These are phyloP conservation scores for Xylota sylvarum DNA, from an alignment of 2,888 invertebrate genomes.

Conservation along the genomic window DNA sequence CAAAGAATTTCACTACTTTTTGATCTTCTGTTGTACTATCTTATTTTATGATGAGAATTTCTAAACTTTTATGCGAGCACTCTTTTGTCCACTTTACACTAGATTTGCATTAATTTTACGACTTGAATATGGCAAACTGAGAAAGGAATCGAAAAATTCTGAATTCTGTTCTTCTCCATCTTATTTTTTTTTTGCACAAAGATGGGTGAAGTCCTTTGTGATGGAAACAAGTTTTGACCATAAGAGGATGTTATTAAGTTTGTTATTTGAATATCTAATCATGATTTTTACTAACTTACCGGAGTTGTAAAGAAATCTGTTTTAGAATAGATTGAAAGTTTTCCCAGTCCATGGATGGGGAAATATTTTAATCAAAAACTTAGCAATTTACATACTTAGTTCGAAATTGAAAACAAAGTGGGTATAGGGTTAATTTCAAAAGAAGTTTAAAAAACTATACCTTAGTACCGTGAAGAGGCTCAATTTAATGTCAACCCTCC, in stretches of 20 bases:
- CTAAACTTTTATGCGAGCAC: conserved; percentile 44
- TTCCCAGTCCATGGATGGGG: neutral
- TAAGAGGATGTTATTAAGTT: conserved; percentile 2
- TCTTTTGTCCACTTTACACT: conserved; percentile 65
- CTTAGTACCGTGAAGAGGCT: too few species aligned
- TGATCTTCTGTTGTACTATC: conserved; percentile 47
- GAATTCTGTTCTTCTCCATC: neutral
- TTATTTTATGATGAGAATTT: conserved; percentile 49
- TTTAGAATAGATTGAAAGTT: neutral
- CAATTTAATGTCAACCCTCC: too few species aligned
- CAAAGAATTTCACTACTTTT: conserved; percentile 34
- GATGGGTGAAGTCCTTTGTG: neutral
- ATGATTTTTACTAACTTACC: neutral
- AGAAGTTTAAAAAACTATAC: too few species aligned
- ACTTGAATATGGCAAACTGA: conserved; percentile 50
- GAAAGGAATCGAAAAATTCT: neutral
- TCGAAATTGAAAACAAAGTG: too few species aligned
- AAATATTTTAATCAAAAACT: neutral
- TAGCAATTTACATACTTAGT: too few species aligned
- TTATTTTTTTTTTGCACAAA: neutral
- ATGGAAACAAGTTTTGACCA: conserved; percentile 13
- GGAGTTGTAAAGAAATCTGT: too few species aligned
- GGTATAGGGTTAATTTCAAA: too few species aligned
- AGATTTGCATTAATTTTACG: conserved; percentile 70
- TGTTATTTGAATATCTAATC: conserved; percentile 1